Conservation (phyloP, 1,140 invertebrate genomes). For the Mylabris phalerata region DNA sequence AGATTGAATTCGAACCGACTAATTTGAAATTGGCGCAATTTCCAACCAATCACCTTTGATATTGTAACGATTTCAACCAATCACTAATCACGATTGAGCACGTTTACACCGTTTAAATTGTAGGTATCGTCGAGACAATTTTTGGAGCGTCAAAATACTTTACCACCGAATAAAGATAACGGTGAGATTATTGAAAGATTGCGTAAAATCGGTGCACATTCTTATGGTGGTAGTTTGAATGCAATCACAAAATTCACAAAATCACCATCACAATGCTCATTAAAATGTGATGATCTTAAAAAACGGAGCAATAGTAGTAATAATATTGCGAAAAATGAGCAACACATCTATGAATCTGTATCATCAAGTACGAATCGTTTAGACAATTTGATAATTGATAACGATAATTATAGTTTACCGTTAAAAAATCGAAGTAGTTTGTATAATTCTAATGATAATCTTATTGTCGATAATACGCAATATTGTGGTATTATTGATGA, state of each 20-base stretch:
- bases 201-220: slow-evolving; percentile 28
- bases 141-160: slow-evolving; percentile 20
- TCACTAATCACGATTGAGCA: no score
- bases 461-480: background rate
- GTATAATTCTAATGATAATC: background rate
- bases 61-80: no score
- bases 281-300: background rate
- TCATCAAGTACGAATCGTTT: background rate
- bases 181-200: slow-evolving; percentile 26
- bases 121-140: background rate
- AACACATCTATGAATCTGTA: slow-evolving; percentile 18
- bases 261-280: background rate
- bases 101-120: no score
- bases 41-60: no score
- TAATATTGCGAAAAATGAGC: background rate
- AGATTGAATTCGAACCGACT: no score
- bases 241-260: background rate
- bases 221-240: slow-evolving; percentile 20
- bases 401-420: slow-evolving; percentile 6
- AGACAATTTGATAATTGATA: background rate
- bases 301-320: background rate
- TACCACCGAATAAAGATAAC: slow-evolving; percentile 11
- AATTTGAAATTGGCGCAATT: no score
- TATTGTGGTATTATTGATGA: background rate
- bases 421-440: background rate